Evolutionary conservation across 1,140 invertebrate genomes (phyloP), one percentile per base, ranked within the genome.

Genomic region (Scaptomyza graminum): DNA sequence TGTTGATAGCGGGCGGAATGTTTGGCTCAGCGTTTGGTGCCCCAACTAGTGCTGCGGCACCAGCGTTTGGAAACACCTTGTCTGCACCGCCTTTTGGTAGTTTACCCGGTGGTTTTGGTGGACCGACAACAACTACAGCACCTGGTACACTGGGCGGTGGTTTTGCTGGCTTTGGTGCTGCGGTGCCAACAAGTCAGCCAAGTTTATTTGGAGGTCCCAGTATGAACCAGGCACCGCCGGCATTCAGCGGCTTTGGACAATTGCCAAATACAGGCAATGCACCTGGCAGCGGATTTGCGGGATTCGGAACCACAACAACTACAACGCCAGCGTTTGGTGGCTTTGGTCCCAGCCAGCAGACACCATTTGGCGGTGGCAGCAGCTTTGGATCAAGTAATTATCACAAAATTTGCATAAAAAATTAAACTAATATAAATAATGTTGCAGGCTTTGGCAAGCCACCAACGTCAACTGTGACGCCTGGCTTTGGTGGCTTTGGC

Each of bases 401-500:
- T 6, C 31, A 5, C 5, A 41, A 25, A 16, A 13, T 31, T 31
- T 31, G 28, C 28, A 31, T 6, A 5, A 31, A 7, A 31, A 31
- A 31, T 5, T 34, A 37, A 18, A 31, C 18, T 16, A 41, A 49
- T 54, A 56, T 51, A 60, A 28, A 16, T 59, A 25, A 5, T n/a
- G 9, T 67, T 51, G 2, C 63, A 91, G 88, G 52, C 60, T 92
- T 91, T 73, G 90, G 72, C 2, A 91, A 90, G 56, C 81, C 90
- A 22, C 69, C 90, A 6, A 73, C 62, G 25, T 37, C 74, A 11
- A 90, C 84, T 22, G 90, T 87, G 73, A 92, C 90, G 46, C 92
- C 90, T 13, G 92, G 92, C 18, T 93, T 93, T 82, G 90, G 91
- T 62, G 93, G 93, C 25, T 94, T 94, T 76, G 93, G 93, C 1